Evolutionary conservation across 2,113 vertebrate species (phyloP), one percentile per base, ranked within the genome.

Genomic region (Nicator chloris): DNA sequence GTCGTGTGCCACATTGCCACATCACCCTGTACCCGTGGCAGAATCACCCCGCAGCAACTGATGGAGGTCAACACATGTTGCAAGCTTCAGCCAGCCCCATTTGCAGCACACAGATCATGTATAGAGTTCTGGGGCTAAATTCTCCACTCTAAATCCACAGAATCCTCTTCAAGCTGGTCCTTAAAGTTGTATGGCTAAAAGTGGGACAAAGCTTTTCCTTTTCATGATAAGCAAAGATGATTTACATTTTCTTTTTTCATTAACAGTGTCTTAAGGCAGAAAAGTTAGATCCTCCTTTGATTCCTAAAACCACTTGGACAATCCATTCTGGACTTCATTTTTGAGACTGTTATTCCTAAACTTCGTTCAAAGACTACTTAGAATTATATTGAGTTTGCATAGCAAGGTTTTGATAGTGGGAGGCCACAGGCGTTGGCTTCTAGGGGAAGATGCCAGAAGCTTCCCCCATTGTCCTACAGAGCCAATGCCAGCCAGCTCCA

Each of bases 1-100:
- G n/a, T n/a, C n/a, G n/a, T n/a, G n/a, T n/a, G n/a, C 18, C 3
- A 4, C 1, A 1, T 2, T 33, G 13, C 28, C 63, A 49, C 26
- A 53, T 10, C 53, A 37, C 20, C 37, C 7, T 3, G 15, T 13
- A 30, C 10, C n/a, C 2, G 1, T 4, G 31, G 28, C 51, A 93
- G 53, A 94, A 68, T 6, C 63, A 70, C n/a, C 6, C 24, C 28
- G 44, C 21, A 23, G 28, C 9, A 47, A 53, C 35, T 45, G 17
- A 50, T 9, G 6, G 53, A 65, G 28, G 31, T 22, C 24, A 23
- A 56, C 13, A 56, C 22, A 14, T 0, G 30, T 10, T 22, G 63
- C 0, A 1, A 81, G 47, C 40, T 85, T 60, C 70, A 44, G 51
- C 8, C 35, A 61, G 39, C 9, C 39, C 5, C 6, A 8, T 9